Evolutionary conservation across 1,140 invertebrate species (phyloP), one percentile per base, ranked within the genome.

Genomic region (Drosophila pachea): DNA sequence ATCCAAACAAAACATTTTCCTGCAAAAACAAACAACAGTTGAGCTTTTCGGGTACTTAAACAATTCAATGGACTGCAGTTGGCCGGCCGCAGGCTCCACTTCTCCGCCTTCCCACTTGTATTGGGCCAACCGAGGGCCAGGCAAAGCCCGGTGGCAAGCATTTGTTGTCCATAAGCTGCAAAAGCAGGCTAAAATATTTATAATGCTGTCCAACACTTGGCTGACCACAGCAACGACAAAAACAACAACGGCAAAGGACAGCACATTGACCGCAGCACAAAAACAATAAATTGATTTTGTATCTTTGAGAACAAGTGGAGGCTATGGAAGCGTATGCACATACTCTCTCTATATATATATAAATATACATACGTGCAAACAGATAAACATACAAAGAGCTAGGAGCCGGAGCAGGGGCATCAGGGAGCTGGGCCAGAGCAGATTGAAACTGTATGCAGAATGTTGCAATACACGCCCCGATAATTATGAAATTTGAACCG

Each of bases 201-300:
- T 72, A 72, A 68, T 68, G 64, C 69, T 61, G 53, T 62, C 69
- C 69, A 68, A 72, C 69, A 72, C 69, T 72, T 72, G 69, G 56
- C 56, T 71, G 64, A 67, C 68, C 64, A 67, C 63, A 62, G 36
- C 60, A 52, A 32, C 54, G 50, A 67, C 14, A 58, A 36, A 2
- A 53, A 50, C 31, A 56, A 43, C 16, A 63, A 53, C 11, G 35
- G 32, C n/a, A 42, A n/a, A 32, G 43, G 64, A 59, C 45, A 54
- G 67, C 31, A 58, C 48, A 48, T 53, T 53, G 62, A 66, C 62
- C 68, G 54, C 68, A 66, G 40, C 49, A 53, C 62, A 60, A 53
- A 58, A 66, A 70, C 62, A 70, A 72, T 72, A 72, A 72, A 72
- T 72, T 72, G 69, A 72, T 68, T 72, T 72, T 71, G 56, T 71